Evolutionary conservation across 2,113 vertebrate genomes (phyloP), one percentile per base, ranked within the genome.

Genomic region (Lathamus discolor): DNA sequence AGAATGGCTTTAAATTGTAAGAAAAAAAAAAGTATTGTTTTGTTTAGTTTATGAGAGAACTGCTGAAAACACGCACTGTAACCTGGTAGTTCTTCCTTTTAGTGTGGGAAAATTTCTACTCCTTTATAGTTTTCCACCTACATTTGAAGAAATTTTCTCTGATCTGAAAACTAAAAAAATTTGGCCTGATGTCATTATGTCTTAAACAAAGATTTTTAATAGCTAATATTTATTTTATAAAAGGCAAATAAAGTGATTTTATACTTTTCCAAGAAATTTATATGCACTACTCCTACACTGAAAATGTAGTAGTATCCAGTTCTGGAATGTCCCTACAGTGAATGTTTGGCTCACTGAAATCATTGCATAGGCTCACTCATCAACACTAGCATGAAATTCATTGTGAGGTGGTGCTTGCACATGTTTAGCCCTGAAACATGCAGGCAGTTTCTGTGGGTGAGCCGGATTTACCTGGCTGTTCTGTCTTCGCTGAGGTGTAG

Each of bases 341-440:
- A 33, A 5, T 6, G 48, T 35, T 44, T 13, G 48, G 14, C 12
- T 66, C 31, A 3, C 7, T 29, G 37, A 39, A 44, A 29, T 41
- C n/a, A 5, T 0, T 15, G 35, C 37, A 9, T 0, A 7, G 62
- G 24, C 52, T 20, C 0, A 0, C 18, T 67, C 28, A 7, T 10
- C 7, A 43, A 5, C n/a, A 3, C 13, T 11, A 12, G n/a, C 0
- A 3, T 24, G 77, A 51, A 24, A 39, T 12, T 31, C 66, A 5
- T 33, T 3, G 44, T 1, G 22, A 51, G n/a, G 29, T 28, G 23
- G 7, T 14, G 10, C 48, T 10, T 4, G 1, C 4, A 4, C 1
- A 33, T 17, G 46, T 31, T 48, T 16, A 17, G 57, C 41, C 24
- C 20, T 13, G 15, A 20, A 3, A 31, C 7, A 1, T 3, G 59